Evolutionary conservation across 1,140 invertebrate species (phyloP).

Genomic region (Pantala flavescens): DNA sequence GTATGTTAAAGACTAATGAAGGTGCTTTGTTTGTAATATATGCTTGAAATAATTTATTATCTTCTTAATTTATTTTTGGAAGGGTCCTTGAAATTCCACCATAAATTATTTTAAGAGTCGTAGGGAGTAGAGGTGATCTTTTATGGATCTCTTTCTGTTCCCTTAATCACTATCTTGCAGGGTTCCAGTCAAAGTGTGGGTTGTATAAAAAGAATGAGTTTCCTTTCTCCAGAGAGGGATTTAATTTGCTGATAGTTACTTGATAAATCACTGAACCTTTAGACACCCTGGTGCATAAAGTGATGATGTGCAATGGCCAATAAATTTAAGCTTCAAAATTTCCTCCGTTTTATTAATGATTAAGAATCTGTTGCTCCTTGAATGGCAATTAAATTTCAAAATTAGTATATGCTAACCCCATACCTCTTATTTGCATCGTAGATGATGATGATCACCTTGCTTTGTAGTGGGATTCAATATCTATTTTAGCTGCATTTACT

Average conservation of each 20-base stretch:
- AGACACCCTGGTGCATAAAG: not conserved
- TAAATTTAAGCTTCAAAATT: not conserved
- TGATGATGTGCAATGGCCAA: not conserved
- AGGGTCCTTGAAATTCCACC: not conserved
- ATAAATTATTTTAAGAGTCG: not conserved
- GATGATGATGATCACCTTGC: not conserved
- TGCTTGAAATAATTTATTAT: constrained; percentile 5
- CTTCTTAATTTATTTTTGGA: not conserved
- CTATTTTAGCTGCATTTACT: not conserved
- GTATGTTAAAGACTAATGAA: not conserved
- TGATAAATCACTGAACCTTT: not conserved
- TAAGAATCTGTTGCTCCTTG: not conserved
- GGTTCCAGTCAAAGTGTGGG: not conserved
- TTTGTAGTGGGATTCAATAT: not conserved
- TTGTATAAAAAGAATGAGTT: not conserved
- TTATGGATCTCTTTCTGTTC: not conserved
- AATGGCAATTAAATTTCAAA: not conserved
- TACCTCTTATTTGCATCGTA: not conserved
- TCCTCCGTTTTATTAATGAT: not conserved
- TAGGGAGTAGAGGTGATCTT: not conserved
- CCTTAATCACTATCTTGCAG: not conserved
- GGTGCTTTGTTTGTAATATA: not conserved
- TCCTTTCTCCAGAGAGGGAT: not conserved
- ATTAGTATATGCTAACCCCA: not conserved
- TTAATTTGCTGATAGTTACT: not conserved